phyloP scores from a whole-genome alignment of 2,113 vertebrate species.

The Platichthys stellatus region DNA sequence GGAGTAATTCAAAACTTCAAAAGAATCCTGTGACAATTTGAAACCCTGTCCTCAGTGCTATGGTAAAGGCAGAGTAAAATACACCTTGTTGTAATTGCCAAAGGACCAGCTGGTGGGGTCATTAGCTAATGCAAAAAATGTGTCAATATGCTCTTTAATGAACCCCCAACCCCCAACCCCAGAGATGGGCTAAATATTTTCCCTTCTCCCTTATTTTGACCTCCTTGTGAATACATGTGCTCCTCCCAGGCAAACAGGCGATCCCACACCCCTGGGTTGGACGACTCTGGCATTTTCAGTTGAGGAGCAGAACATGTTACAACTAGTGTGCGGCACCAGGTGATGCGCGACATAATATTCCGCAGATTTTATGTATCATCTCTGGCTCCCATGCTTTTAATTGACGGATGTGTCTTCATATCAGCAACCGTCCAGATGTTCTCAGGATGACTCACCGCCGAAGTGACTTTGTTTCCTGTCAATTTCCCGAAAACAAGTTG shows the following conservation, averaged over 20 bases:
- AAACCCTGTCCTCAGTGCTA: too few species aligned
- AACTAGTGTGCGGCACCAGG: slow-evolving; percentile 32
- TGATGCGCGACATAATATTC: background rate
- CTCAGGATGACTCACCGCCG: background rate
- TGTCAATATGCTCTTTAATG: too few species aligned
- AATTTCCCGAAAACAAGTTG: background rate
- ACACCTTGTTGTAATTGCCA: too few species aligned
- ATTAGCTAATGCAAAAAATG: too few species aligned
- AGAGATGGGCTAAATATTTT: background rate
- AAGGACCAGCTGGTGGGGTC: too few species aligned
- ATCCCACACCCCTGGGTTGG: background rate
- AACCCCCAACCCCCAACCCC: background rate
- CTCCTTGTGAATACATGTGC: background rate
- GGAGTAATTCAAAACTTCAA: too few species aligned
- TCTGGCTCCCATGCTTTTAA: background rate
- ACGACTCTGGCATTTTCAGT: slow-evolving; percentile 39
- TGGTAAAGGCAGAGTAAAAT: too few species aligned
- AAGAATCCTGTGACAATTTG: too few species aligned
- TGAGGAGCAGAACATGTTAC: slow-evolving; percentile 45
- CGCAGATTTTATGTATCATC: background rate
- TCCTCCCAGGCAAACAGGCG: slow-evolving; percentile 1
- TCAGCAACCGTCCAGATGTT: background rate
- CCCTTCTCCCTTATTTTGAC: background rate
- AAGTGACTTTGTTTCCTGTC: background rate
- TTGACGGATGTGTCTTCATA: background rate